Evolutionary conservation across 2,113 vertebrate species (phyloP).

Genomic region (Oreocharis arfaki): DNA sequence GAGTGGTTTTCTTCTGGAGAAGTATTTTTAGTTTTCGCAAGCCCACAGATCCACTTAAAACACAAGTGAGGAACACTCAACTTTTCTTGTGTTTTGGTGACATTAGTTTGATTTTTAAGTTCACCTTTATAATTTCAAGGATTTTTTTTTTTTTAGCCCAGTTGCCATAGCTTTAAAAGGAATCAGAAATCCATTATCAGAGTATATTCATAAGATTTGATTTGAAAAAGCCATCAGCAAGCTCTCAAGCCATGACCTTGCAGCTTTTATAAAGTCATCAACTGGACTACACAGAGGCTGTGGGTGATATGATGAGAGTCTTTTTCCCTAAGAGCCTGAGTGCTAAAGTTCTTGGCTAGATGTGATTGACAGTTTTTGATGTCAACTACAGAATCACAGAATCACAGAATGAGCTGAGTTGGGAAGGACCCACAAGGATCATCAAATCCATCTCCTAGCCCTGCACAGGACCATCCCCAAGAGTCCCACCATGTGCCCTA

Average conservation of each 20-base stretch:
- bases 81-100: background rate
- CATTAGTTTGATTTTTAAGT: background rate
- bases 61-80: background rate
- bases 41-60: background rate
- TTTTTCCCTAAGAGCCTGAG: background rate
- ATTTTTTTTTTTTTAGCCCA: background rate
- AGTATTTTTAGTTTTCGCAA: conserved; percentile 3
- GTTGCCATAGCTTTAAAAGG: background rate
- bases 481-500: too few relatives aligned
- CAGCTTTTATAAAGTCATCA: background rate
- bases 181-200: background rate
- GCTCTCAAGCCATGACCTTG: background rate
- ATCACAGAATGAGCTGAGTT: background rate
- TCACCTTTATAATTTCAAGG: background rate
- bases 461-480: background rate
- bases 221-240: background rate
- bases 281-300: background rate
- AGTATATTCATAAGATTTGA: background rate
- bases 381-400: background rate
- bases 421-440: background rate
- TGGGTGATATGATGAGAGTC: background rate
- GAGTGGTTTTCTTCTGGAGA: background rate
- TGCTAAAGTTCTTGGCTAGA: background rate
- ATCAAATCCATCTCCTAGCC: background rate
- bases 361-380: background rate